phyloP scores from a whole-genome alignment of 2,888 invertebrate genomes.

The Allophyes oxyacanthae region DNA sequence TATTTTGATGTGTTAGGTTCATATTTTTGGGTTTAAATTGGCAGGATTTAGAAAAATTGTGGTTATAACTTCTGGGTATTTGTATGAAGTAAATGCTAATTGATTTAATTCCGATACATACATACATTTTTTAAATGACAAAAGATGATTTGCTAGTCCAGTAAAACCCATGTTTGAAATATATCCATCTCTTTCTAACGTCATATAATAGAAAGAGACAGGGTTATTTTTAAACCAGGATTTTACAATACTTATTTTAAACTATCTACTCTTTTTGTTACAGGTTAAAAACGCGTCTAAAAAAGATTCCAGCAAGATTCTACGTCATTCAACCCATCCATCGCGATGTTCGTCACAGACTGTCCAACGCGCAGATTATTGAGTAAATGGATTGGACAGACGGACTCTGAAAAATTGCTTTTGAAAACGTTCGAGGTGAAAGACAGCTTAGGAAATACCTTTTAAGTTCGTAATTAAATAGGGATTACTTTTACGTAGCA shows the following conservation, averaged over 20 bases:
- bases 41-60: too few species aligned
- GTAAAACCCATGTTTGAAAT: too few species aligned
- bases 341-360: slow-evolving; percentile 52
- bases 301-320: slow-evolving; percentile 33
- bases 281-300: background rate
- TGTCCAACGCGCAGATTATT: slow-evolving; percentile 56
- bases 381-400: slow-evolving; percentile 52
- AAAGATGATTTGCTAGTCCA: too few species aligned
- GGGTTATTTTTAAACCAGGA: too few species aligned
- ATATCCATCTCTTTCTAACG: too few species aligned
- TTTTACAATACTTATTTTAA: too few species aligned
- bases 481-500: slow-evolving; percentile 27
- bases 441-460: slow-evolving; percentile 37
- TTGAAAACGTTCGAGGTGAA: slow-evolving; percentile 42
- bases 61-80: background rate
- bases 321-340: slow-evolving; percentile 38
- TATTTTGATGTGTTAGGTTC: slow-evolving; percentile 8
- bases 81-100: too few species aligned
- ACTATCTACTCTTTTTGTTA: too few species aligned
- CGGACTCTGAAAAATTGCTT: slow-evolving; percentile 57
- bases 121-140: too few species aligned
- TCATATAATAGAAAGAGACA: too few species aligned
- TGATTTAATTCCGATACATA: too few species aligned
- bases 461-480: slow-evolving; percentile 34
- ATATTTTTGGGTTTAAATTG: background rate